Percentiles rank a stretch among this genome's conserved stretches.
Evolutionary conservation across 2,797 vertebrate species (phyloP).

Genomic region (Miichthys miiuy): DNA sequence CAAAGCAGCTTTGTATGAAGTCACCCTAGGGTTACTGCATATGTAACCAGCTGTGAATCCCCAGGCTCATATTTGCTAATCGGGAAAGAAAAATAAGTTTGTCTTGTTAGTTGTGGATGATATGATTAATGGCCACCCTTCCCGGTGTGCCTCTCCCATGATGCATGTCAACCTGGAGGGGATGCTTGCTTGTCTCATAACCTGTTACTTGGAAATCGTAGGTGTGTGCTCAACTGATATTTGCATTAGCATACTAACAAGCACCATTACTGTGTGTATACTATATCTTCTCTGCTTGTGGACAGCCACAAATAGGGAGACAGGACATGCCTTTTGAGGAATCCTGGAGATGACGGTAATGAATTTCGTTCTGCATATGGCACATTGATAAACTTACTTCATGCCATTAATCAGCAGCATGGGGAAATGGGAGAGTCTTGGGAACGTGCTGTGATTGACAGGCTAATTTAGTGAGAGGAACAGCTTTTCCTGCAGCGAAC

Average conservation of each 20-base stretch:
- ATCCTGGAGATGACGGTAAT: constrained; percentile 84
- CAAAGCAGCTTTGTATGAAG: constrained; percentile 43
- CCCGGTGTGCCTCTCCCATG: constrained; percentile 53
- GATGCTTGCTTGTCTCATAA: constrained; percentile 64
- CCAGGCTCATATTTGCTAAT: constrained; percentile 56
- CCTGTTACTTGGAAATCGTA: constrained; percentile 71
- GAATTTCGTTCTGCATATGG: constrained; percentile 85
- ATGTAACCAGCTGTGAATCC: constrained; percentile 65
- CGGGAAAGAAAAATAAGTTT: constrained; percentile 62
- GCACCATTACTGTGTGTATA: constrained; percentile 52
- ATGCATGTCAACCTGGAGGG: constrained; percentile 73
- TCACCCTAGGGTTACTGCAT: constrained; percentile 47
- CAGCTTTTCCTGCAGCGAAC: constrained; percentile 73
- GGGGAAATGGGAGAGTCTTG: constrained; percentile 82
- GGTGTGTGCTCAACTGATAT: constrained; percentile 81
- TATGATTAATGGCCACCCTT: constrained; percentile 72
- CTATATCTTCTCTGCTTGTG: constrained; percentile 24
- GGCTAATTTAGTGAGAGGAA: constrained; percentile 84
- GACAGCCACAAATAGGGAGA: constrained; percentile 42
- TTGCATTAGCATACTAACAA: constrained; percentile 89
- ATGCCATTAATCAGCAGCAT: constrained; percentile 85
- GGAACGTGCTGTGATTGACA: constrained; percentile 84
- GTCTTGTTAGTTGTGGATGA: constrained; percentile 74
- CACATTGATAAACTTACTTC: constrained; percentile 87
- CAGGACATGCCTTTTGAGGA: constrained; percentile 75